Percentiles rank a stretch among this genome's conserved stretches.
Evolutionary conservation across 2,797 vertebrate genomes (phyloP).

Genomic region (Hafferia zeledoni): DNA sequence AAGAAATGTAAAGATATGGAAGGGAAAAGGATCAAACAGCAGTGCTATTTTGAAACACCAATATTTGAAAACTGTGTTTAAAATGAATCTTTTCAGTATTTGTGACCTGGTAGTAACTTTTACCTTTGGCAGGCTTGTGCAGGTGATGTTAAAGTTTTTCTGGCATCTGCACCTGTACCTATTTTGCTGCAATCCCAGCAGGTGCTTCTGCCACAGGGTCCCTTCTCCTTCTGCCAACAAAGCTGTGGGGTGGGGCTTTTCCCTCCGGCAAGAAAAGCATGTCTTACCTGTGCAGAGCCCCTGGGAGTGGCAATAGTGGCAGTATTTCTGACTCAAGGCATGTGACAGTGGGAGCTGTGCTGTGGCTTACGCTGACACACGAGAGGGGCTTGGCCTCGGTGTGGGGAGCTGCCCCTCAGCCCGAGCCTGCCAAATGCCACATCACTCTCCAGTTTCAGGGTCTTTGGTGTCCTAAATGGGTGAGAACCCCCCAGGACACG

Average conservation of each 20-base stretch:
- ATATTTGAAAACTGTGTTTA: background rate
- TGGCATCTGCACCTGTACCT: background rate
- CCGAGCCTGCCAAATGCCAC: background rate
- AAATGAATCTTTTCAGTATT: background rate
- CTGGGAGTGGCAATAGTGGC: accelerated
- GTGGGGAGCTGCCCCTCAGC: background rate
- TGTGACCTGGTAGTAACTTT: background rate
- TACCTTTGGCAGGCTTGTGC: background rate
- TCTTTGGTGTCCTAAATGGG: background rate
- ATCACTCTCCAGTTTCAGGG: background rate
- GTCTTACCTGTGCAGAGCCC: accelerated
- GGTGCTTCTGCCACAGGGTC: background rate
- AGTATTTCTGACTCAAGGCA: accelerated
- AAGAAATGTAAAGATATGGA: background rate
- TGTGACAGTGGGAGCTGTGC: accelerated
- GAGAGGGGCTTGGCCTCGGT: accelerated
- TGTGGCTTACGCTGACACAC: accelerated
- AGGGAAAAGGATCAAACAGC: background rate
- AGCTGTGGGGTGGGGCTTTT: background rate
- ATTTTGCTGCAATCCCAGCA: background rate
- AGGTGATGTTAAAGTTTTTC: background rate
- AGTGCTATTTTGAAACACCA: background rate
- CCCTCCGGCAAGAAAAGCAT: background rate
- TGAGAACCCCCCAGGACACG: background rate
- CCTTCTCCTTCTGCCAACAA: background rate